A percentile compares a stretch with the other conserved stretches of the same genome.
Evolutionary conservation across 2,888 invertebrate species (phyloP).

Genomic region (Mythimna albipuncta): DNA sequence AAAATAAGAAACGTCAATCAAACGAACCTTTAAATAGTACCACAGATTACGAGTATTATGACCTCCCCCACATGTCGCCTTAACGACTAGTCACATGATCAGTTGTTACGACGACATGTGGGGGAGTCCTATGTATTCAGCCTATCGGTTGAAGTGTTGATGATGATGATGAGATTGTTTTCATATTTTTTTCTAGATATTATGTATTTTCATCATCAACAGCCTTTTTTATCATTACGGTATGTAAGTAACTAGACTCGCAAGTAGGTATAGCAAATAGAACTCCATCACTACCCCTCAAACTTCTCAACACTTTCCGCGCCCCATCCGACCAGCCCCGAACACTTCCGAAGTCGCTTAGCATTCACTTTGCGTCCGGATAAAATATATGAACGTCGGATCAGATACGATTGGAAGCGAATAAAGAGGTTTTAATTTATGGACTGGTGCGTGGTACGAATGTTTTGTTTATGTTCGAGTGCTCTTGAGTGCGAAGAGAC

Average conservation of each 20-base stretch:
- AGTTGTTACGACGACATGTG: no score
- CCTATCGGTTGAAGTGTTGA: no score
- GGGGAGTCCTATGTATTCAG: no score
- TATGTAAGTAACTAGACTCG: background rate
- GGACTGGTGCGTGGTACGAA: slow-evolving; percentile 42
- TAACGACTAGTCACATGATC: no score
- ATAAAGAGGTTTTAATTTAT: slow-evolving; percentile 62
- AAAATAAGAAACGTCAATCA: no score
- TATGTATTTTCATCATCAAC: background rate
- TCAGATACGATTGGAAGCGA: slow-evolving; percentile 60
- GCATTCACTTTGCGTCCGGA: slow-evolving; percentile 58
- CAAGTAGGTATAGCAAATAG: background rate
- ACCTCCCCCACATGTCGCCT: no score
- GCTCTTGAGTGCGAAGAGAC: slow-evolving; percentile 28
- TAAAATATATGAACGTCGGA: slow-evolving; percentile 62
- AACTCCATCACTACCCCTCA: slow-evolving; percentile 1
- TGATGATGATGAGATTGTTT: no score
- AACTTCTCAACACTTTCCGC: slow-evolving; percentile 27
- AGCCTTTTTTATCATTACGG: background rate
- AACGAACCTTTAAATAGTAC: no score
- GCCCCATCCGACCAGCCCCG: slow-evolving; percentile 26
- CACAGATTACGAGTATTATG: no score
- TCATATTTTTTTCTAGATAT: no score
- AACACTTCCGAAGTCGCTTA: slow-evolving; percentile 45
- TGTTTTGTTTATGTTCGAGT: slow-evolving; percentile 54